Conservation (phyloP, 2,888 invertebrate species). For the Parnassius smintheus region DNA sequence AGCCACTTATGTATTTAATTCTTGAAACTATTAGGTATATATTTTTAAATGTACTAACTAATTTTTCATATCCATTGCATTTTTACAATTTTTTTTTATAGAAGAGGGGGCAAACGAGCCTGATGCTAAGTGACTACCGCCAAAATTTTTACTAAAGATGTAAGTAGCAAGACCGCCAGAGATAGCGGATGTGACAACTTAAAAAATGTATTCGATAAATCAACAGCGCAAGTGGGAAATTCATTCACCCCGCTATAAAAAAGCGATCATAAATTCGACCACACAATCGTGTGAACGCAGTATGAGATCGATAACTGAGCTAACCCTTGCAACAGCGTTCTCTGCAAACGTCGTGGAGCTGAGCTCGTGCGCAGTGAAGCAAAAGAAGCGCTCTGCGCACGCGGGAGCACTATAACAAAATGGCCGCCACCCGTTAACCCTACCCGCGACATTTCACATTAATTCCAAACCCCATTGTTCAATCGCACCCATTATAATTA, state of each 20-base stretch:
- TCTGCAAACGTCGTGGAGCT: slow-evolving; percentile 36
- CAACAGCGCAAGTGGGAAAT: slow-evolving; percentile 13
- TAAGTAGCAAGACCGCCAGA: too few relatives aligned
- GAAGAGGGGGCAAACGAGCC: too few relatives aligned
- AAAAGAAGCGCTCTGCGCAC: slow-evolving; percentile 51
- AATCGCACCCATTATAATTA: slow-evolving; percentile 55
- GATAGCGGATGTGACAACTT: slow-evolving; percentile 1
- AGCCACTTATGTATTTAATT: too few relatives aligned
- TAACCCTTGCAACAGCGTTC: slow-evolving; percentile 38
- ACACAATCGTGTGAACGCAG: slow-evolving; percentile 35
- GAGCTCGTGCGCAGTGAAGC: slow-evolving; percentile 56
- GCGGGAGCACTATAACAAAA: slow-evolving; percentile 36
- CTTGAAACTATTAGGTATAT: too few relatives aligned
- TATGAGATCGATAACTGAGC: slow-evolving; percentile 41
- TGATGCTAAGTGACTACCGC: too few relatives aligned
- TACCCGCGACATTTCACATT: slow-evolving; percentile 53
- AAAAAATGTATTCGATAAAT: slow-evolving; percentile 16
- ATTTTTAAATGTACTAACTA: too few relatives aligned
- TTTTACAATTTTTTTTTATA: too few relatives aligned
- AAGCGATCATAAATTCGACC: slow-evolving; percentile 27
- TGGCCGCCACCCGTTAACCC: slow-evolving; percentile 43
- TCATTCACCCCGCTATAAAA: slow-evolving; percentile 22
- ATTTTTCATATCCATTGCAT: too few relatives aligned
- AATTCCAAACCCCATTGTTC: slow-evolving; percentile 57
- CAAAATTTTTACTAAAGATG: too few relatives aligned